Percentiles rank a stretch among this genome's conserved stretches.
These are phyloP conservation scores for Hydractinia echinata DNA, from an alignment of 30 jellyfish, hydroid and myxozoan species.

Conservation along the genomic window DNA sequence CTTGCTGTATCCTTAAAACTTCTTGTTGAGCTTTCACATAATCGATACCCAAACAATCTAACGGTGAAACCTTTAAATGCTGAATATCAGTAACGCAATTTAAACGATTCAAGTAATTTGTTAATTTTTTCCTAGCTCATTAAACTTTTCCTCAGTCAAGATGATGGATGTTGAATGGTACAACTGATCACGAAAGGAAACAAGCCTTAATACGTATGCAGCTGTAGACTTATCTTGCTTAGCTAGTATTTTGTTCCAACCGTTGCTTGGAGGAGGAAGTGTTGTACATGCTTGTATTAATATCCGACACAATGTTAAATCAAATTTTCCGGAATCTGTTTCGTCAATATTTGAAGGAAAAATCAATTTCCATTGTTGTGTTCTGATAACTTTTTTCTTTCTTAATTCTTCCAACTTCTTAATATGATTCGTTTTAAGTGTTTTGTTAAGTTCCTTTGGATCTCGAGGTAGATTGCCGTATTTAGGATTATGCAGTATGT, in stretches of 20 bases:
- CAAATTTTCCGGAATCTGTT: background rate
- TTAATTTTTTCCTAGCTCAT: too few relatives aligned
- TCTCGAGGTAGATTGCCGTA: background rate
- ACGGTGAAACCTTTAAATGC: too few relatives aligned
- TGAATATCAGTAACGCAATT: too few relatives aligned
- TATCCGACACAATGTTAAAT: background rate
- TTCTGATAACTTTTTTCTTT: background rate
- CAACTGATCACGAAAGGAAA: too few relatives aligned
- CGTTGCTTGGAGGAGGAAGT: background rate
- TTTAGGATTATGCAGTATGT: background rate
- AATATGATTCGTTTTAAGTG: background rate
- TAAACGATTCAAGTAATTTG: too few relatives aligned
- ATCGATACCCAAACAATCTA: too few relatives aligned
- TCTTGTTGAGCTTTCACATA: too few relatives aligned
- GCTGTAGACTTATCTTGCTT: background rate
- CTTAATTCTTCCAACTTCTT: background rate
- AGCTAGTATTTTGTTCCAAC: background rate
- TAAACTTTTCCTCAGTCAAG: too few relatives aligned
- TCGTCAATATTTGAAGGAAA: background rate
- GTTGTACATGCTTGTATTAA: background rate
- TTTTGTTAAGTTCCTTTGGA: background rate
- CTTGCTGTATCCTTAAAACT: too few relatives aligned
- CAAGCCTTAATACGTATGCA: background rate
- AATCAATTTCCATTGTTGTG: background rate
- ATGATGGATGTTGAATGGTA: too few relatives aligned